Evolutionary conservation across 37 sponge, comb jelly and placozoan genomes (phyloP).

Genomic region (Aphrocallistes beatrix): DNA sequence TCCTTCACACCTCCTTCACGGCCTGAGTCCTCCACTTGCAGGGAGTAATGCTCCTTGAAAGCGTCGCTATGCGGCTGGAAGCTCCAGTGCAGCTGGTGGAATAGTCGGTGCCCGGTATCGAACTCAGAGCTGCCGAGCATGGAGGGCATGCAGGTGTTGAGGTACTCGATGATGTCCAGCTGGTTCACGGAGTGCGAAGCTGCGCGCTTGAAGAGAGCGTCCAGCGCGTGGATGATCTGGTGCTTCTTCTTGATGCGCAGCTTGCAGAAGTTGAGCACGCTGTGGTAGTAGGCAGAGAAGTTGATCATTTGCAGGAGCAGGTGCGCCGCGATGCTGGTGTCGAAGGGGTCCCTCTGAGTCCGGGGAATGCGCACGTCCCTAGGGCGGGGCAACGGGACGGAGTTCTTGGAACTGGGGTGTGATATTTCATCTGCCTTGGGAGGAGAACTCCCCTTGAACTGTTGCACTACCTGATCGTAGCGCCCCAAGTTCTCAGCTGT

Average conservation of each 20-base stretch:
- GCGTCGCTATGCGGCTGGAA: slow-evolving; percentile 7
- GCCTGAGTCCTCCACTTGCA: background rate
- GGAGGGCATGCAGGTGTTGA: slow-evolving; percentile 5
- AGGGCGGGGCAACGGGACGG: background rate
- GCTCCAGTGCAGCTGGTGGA: slow-evolving; percentile 20
- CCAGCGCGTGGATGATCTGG: background rate
- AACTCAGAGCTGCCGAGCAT: slow-evolving; percentile 10
- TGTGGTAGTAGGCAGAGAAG: background rate
- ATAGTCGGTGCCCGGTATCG: background rate
- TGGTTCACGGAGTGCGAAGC: background rate
- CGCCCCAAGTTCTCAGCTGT: background rate
- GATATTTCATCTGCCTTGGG: background rate
- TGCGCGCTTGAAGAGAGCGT: background rate
- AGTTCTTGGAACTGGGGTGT: background rate
- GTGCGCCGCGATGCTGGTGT: background rate
- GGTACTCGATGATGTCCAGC: background rate
- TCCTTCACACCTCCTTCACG: background rate
- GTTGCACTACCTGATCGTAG: background rate
- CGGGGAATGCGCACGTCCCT: background rate
- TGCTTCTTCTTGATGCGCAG: background rate
- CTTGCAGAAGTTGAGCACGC: background rate
- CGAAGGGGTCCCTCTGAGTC: background rate
- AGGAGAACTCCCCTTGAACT: background rate
- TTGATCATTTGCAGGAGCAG: background rate
- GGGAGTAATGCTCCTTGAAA: background rate